Conservation (phyloP, 2,113 vertebrate species). For the Laterallus jamaicensis region DNA sequence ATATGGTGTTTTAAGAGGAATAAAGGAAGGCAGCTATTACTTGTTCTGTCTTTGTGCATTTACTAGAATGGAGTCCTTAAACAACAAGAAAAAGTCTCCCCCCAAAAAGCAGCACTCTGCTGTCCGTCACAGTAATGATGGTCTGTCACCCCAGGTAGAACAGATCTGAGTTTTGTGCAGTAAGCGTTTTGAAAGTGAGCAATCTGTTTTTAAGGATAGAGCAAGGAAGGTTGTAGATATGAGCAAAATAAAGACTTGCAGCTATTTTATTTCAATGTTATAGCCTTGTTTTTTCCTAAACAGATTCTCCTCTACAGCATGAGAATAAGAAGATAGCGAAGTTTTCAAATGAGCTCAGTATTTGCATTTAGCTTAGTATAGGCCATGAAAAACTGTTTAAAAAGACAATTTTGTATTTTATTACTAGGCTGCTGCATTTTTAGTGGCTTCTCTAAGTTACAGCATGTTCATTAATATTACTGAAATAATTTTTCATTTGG, state of each 20-base stretch:
- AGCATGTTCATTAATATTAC: background rate
- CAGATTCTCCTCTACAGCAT: background rate
- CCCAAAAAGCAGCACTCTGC: background rate
- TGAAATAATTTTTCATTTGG: constrained; percentile 19
- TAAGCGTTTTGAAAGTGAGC: background rate
- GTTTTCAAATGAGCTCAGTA: background rate
- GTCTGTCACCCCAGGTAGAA: background rate
- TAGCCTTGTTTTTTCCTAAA: background rate
- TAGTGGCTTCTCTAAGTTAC: background rate
- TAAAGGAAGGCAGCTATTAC: background rate
- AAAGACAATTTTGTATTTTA: background rate
- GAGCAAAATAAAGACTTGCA: background rate
- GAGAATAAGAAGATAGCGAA: background rate
- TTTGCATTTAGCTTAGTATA: background rate
- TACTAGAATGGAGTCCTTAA: background rate
- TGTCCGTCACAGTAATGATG: background rate
- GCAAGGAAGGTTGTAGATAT: background rate
- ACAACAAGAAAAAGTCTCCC: background rate
- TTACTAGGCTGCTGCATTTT: background rate
- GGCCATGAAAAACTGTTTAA: background rate
- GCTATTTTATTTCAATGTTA: background rate
- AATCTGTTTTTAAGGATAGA: background rate
- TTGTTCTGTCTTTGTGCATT: background rate
- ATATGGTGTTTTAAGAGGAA: background rate
- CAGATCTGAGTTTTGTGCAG: background rate